These are phyloP conservation scores for Pyrochroa serraticornis DNA, from an alignment of 2,888 invertebrate genomes.

Conservation along the genomic window DNA sequence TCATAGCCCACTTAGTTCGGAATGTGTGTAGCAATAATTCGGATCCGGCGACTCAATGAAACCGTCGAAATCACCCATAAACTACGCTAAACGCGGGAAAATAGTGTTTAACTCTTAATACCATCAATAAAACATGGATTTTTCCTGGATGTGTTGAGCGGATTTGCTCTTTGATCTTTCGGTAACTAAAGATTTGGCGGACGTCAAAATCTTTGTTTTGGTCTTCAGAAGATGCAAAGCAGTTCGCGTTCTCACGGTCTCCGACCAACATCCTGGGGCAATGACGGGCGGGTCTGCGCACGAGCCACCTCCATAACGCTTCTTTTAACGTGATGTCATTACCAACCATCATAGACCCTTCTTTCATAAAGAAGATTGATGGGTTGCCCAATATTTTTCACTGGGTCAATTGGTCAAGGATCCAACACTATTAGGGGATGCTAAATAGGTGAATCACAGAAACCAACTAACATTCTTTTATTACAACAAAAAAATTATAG, in stretches of 20 bases:
- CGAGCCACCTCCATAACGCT: slow-evolving; percentile 36
- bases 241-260: slow-evolving; percentile 50
- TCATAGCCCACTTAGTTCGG: slow-evolving; percentile 24
- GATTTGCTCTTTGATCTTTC: neutral
- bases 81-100: too few relatives aligned
- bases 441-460: too few relatives aligned
- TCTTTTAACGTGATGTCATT: slow-evolving; percentile 36
- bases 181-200: neutral
- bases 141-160: too few relatives aligned
- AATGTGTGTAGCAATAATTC: slow-evolving; percentile 26
- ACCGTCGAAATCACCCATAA: neutral
- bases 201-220: slow-evolving; percentile 28
- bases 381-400: slow-evolving; percentile 10
- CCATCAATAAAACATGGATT: too few relatives aligned
- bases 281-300: slow-evolving; percentile 40
- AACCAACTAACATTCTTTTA: too few relatives aligned
- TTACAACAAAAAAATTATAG: too few relatives aligned
- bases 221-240: slow-evolving; percentile 38
- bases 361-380: slow-evolving; percentile 18
- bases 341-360: slow-evolving; percentile 25
- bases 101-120: too few relatives aligned
- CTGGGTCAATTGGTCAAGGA: neutral
- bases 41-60: slow-evolving; percentile 8
- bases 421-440: too few relatives aligned
- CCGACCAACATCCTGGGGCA: slow-evolving; percentile 41